phyloP scores from a whole-genome alignment of 2,113 vertebrate species.

The Atrichornis clamosus region DNA sequence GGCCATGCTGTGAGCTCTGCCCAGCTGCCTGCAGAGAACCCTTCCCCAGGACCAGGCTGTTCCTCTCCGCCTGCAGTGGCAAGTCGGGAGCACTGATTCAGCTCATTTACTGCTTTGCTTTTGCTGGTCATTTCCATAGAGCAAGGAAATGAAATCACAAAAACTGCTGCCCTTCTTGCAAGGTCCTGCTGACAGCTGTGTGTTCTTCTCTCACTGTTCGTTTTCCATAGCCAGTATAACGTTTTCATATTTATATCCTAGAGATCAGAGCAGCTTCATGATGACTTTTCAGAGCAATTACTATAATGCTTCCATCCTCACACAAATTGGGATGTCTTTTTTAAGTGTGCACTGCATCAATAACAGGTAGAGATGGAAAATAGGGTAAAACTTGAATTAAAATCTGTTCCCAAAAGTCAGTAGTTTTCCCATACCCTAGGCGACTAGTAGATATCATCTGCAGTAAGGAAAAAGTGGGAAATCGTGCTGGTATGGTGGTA shows the following conservation, averaged over 20 bases:
- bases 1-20: conserved; percentile 39
- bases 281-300: neutral
- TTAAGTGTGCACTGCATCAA: neutral
- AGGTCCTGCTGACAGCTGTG: neutral
- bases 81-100: neutral
- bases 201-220: neutral
- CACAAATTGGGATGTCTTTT: neutral
- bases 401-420: neutral
- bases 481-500: neutral
- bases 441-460: neutral
- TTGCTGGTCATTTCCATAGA: neutral
- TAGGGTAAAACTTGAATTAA: neutral
- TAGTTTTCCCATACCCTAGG: neutral
- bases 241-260: neutral
- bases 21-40: conserved; percentile 17
- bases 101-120: conserved; percentile 7
- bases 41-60: neutral
- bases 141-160: neutral
- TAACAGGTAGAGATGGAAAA: neutral
- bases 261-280: neutral
- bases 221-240: neutral
- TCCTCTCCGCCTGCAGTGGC: neutral
- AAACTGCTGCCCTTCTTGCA: neutral
- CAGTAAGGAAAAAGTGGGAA: neutral
- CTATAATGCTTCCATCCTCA: neutral